Evolutionary conservation across 2,113 vertebrate genomes (phyloP), one percentile per base, ranked within the genome.

Genomic region (Microtus richardsoni): DNA sequence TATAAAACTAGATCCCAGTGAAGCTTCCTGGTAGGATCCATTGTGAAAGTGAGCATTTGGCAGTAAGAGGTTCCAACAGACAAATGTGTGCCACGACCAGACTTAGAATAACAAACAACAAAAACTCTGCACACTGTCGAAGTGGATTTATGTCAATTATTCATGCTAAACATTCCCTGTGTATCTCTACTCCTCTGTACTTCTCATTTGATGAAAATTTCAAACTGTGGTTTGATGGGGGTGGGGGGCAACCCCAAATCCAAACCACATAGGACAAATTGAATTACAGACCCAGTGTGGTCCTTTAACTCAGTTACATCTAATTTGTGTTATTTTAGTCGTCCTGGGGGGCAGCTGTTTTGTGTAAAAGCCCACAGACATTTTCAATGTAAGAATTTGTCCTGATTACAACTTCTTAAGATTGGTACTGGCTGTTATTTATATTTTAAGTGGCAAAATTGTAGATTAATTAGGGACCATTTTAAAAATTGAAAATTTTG

Each of bases 291-390:
- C 96, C 95, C 97, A 94, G 97, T 98, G 97, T 98, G 97, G 97
- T 98, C 97, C 94, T 96, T 98, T 97, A 98, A 97, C 94, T 98
- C 96, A 97, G 88, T 98, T 97, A 97, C 88, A 77, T 96, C 94
- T 97, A 97, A 97, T 98, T 97, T 96, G 88, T 97, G 97, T 98
- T 98, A 97, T 98, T 98, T 97, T 94, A 98, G 97, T 95, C 96
- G 94, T 97, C 97, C 94, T 97, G 97, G 97, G 97, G 97, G 97
- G 97, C 96, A 98, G 92, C 95, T 97, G 95, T 97, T 97, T 95
- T 96, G 84, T 5, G 58, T 96, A 95, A 96, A 79, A 97, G 85
- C 77, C 91, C 94, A 88, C 90, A 97, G 93, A 95, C 80, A 94
- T 97, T 97, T 96, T 97, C 90, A 96, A 0, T 79, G 30, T 88